Base-by-base conservation (phyloP, 1,140 invertebrate species). In the Drosophila persimilis region DNA sequence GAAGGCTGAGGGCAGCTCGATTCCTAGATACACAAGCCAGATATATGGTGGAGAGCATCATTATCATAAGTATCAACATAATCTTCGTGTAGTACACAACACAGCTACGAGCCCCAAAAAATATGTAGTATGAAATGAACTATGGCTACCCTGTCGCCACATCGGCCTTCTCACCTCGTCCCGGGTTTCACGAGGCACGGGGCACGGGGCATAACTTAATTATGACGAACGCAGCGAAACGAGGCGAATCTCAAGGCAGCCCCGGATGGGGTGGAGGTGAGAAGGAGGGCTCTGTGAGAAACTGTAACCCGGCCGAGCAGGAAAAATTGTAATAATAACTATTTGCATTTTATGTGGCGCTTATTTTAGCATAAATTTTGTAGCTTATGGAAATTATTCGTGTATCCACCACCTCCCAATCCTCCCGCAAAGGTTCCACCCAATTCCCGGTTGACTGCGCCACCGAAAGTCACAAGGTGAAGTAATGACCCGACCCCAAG, bases 291-390 rank as follows among this genome's bases (percentile, higher is more conserved):
- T 7, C 17, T 46, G 41, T 39, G 35, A 3, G 35, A 39, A 24
- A 31, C 44, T 43, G 31, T 41, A n/a, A 47, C 59, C 71, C 26
- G 56, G 73, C 20, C 45, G 56, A 75, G 73, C 52, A 67, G 41
- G 56, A 74, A 81, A 85, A 88, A 88, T 70, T 88, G 83, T 88
- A 81, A 88, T 86, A 88, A 78, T 86, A 86, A 86, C 81, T 86
- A 86, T 86, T 86, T 86, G 81, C 81, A 86, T 86, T 88, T 86
- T 86, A 86, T 86, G 81, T 77, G 78, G 71, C 81, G 83, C 81
- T 86, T 86, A 86, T 81, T 86, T 88, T 86, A 88, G 81, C 81
- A 86, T 86, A 86, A 81, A 86, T 88, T 86, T 77, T 75, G 73
- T 55, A 88, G 74, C 81, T 85, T 85, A 85, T 81, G 81, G 67